Evolutionary conservation across 2,113 vertebrate genomes (phyloP).

Genomic region (Anguilla rostrata): DNA sequence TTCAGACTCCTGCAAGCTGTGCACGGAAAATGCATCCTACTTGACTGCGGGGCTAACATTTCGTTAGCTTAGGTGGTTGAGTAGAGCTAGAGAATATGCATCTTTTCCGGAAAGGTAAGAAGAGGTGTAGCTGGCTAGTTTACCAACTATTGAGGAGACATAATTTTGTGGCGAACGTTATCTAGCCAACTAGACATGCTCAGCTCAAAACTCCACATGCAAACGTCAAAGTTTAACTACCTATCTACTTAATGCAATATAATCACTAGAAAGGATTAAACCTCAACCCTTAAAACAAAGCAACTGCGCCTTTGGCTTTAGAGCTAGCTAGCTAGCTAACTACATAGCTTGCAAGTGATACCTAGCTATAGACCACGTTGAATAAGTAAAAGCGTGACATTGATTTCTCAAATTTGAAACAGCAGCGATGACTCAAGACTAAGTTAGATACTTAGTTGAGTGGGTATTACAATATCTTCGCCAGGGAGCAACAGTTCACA

Average conservation of each 20-base stretch:
- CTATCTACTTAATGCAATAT: not conserved
- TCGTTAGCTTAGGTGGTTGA: not conserved
- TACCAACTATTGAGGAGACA: not conserved
- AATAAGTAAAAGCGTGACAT: not conserved
- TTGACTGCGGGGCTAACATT: too few relatives aligned
- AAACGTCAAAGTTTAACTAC: not conserved
- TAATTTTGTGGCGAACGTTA: not conserved
- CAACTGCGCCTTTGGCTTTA: not conserved
- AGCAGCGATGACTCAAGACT: not conserved
- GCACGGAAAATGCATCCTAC: too few relatives aligned
- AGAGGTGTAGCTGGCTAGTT: not conserved
- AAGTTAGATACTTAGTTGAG: not conserved
- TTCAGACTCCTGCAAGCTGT: not conserved
- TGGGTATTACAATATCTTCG: not conserved
- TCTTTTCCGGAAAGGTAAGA: not conserved
- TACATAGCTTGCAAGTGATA: not conserved
- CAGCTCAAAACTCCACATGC: not conserved
- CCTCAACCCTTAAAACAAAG: constrained; percentile 1
- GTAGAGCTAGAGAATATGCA: not conserved
- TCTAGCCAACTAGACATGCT: not conserved
- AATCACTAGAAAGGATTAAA: not conserved
- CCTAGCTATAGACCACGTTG: not conserved
- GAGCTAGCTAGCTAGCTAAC: constrained; percentile 1
- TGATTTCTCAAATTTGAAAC: not conserved
- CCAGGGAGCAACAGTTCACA: not conserved